Evolutionary conservation across 2,888 invertebrate genomes (phyloP), one percentile per base, ranked within the genome.

Genomic region (Lepidochrysops patricia): DNA sequence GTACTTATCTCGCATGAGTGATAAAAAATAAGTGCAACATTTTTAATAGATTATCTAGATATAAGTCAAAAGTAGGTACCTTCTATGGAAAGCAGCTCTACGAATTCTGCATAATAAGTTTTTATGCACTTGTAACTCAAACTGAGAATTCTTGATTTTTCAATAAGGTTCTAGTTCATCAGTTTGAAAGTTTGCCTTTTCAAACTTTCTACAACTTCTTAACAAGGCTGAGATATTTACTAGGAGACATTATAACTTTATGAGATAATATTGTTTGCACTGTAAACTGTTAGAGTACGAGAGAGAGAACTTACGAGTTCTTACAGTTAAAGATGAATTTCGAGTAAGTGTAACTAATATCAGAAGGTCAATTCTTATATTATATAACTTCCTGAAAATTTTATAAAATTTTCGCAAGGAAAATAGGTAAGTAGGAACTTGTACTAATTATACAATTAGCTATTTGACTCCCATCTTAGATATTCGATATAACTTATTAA

Each of bases 141-240:
- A 52, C 7, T 50, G 13, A 27, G 13, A 27, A 29, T 54, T 29
- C 32, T 29, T 29, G 13, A 29, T 15, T 54, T 29, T 54, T 54
- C 27, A 32, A 29, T 54, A 29, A 54, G 32, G 19, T 54, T 54
- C 32, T 54, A 54, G 54, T 54, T 32, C 54, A 54, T 29, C 54
- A 54, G 32, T 5, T 54, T 29, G 15, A 32, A 54, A 29, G 19
- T 54, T 54, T 27, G 52, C 54, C 54, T 54, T 29, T 54, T 54
- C 19, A 54, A 54, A 54, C 32, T 54, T 54, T 19, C 54, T 23
- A 32, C 9, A 54, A 54, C 12, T 54, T 54, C 54, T 32, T 54
- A 54, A 29, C 54, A 19, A 54, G 54, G 23, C 54, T 54, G 32
- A 54, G 54, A 54, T 54, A 54, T 54, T 54, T 54, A 54, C 54